Evolutionary conservation across 2,888 invertebrate genomes (phyloP).

Genomic region (Caenorhabditis sulstoni): DNA sequence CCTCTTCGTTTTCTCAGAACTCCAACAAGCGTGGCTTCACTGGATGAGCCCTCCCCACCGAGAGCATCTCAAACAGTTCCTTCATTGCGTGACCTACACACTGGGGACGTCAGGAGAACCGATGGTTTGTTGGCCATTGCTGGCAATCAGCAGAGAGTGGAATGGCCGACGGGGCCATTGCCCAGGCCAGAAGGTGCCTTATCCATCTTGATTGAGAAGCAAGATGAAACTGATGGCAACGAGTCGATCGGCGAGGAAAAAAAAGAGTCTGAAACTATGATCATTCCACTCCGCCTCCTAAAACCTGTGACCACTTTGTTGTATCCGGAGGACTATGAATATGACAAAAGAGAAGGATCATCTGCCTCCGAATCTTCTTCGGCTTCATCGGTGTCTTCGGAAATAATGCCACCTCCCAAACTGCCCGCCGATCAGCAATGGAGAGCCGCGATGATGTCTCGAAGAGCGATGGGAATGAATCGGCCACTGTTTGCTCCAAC

Average conservation of each 20-base stretch:
- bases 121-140: too few species aligned
- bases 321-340: neutral
- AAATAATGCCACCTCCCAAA: constrained; percentile 25
- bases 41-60: too few species aligned
- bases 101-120: too few species aligned
- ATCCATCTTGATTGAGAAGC: too few species aligned
- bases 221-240: too few species aligned
- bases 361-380: neutral
- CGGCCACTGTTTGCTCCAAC: constrained; percentile 8
- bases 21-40: too few species aligned
- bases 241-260: neutral
- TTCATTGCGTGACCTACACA: too few species aligned
- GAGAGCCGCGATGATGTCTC: constrained; percentile 48
- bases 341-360: neutral
- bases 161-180: too few species aligned
- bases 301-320: neutral
- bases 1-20: too few species aligned
- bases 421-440: constrained; percentile 41
- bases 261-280: neutral
- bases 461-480: constrained; percentile 26
- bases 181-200: too few species aligned
- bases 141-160: too few species aligned
- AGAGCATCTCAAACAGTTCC: too few species aligned
- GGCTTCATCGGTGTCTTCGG: neutral
- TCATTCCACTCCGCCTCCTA: constrained; percentile 7